Evolutionary conservation across 2,113 vertebrate genomes (phyloP), one percentile per base, ranked within the genome.

Genomic region (Toxotes chatareus): DNA sequence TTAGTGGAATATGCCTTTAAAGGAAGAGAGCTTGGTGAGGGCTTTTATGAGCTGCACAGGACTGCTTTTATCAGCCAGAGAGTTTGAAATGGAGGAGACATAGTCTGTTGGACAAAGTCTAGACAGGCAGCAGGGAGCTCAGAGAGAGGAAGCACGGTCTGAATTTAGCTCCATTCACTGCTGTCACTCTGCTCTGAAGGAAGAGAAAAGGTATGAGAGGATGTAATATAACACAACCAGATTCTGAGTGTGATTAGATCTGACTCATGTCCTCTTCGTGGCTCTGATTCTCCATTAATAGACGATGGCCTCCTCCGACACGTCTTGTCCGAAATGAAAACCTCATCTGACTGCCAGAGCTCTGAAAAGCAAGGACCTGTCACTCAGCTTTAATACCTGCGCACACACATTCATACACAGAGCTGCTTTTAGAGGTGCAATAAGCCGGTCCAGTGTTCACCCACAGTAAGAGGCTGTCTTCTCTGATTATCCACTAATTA

Each of bases 271-370:
- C 62, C 47, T 40, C 27, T 1, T 13, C 32, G 3, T 19, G 10
- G 12, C 32, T 79, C 21, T 84, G 63, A 79, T 70, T 57, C 80
- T 73, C 63, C 31, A 34, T 47, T 73, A 73, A 56, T 2, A 8
- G 49, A 51, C 11, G 7, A 38, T 7, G 38, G 11, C 36, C 49
- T 74, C 38, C 38, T 49, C 13, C 0, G 21, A 57, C 31, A 34
- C 17, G 17, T 16, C 63, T 27, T 40, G 0, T 4, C 55, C 57
- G 47, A 34, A 69, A 47, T 57, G 59, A 59, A 61, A 42, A 51
- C 34, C 61, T 61, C 16, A 46, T 64, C 21, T 55, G 27, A 27
- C 59, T 65, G n/a, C 5, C 4, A 4, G 12, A 34, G 49, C 42
- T 1, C 0, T 23, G 34, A 42, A 42, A 79, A 61, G 7, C 38